Evolutionary conservation across 2,113 vertebrate species (phyloP).

Genomic region (Raja brachyura): DNA sequence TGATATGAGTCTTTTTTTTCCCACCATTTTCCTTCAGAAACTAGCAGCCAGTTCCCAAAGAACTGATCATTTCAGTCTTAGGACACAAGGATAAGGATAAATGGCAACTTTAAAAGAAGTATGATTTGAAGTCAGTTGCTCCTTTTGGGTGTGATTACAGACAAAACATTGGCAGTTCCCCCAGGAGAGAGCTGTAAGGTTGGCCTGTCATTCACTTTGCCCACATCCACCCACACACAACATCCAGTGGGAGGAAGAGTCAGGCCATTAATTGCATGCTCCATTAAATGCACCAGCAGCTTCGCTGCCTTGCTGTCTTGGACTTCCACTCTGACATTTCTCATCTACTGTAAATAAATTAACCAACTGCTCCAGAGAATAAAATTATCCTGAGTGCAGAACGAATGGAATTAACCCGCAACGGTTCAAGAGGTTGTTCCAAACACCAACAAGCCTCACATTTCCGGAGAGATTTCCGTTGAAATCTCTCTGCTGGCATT

Average conservation of each 20-base stretch:
- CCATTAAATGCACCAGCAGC: neutral
- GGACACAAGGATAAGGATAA: neutral
- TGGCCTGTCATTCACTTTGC: constrained; percentile 11
- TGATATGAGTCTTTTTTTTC: neutral
- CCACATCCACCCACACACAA: constrained; percentile 32
- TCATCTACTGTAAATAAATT: neutral
- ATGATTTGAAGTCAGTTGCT: neutral
- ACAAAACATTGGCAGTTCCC: constrained; percentile 13
- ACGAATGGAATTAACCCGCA: constrained; percentile 13
- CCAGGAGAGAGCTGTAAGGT: constrained; percentile 16
- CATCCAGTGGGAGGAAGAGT: constrained; percentile 7
- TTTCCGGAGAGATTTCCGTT: neutral
- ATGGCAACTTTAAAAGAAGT: neutral
- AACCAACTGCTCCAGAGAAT: neutral
- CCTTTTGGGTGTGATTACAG: neutral
- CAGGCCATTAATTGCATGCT: neutral
- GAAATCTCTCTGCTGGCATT: neutral
- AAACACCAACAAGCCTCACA: neutral
- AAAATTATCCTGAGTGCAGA: neutral
- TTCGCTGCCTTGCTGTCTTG: neutral
- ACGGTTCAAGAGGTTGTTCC: neutral
- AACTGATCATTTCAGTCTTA: neutral
- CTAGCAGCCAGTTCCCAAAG: neutral
- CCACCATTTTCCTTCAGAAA: neutral
- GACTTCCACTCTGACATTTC: constrained; percentile 11